Evolutionary conservation across 2,888 invertebrate genomes (phyloP), one percentile per base, ranked within the genome.

Genomic region (Lepidocyrtoides sp.): DNA sequence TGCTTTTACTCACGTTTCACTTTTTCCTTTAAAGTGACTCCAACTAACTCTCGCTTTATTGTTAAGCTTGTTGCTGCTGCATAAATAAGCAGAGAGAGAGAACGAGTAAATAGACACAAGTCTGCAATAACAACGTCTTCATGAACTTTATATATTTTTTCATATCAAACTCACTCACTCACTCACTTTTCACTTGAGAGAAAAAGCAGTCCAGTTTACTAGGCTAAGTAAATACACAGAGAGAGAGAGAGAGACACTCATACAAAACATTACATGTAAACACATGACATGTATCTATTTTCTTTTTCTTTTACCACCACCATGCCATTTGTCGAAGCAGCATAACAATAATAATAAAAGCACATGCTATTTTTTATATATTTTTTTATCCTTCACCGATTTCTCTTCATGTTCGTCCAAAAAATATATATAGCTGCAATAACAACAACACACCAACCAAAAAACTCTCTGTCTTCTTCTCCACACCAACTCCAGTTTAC

Each of bases 401-500:
- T 36, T 36, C 36, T 7, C 36, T 7, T 36, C n/a, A n/a, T n/a
- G n/a, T n/a, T n/a, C n/a, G n/a, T 36, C 36, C 48, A 36, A 36
- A 36, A 4, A 36, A 36, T 20, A 57, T n/a, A 20, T 17, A 2
- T 8, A 57, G n/a, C n/a, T n/a, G n/a, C n/a, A n/a, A n/a, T 26
- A 4, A 23, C 23, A 23, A 23, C 75, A 75, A 44, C 51, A 20
- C 36, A 82, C n/a, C 32, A 60, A 26, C 75, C 23, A n/a, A n/a
- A n/a, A n/a, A n/a, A n/a, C 66, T 17, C 81, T 84, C n/a, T n/a
- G 2, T 48, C 48, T 14, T 20, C 72, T 89, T 48, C 89, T 77
- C 83, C 89, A 89, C 89, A 83, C 89, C 88, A 89, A 29, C 89
- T 89, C 89, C 83, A 89, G 89, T 77, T 89, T 77, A 75, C 83